Base-by-base conservation (phyloP, 1,140 invertebrate species). In the Hypsibius dujardini region DNA sequence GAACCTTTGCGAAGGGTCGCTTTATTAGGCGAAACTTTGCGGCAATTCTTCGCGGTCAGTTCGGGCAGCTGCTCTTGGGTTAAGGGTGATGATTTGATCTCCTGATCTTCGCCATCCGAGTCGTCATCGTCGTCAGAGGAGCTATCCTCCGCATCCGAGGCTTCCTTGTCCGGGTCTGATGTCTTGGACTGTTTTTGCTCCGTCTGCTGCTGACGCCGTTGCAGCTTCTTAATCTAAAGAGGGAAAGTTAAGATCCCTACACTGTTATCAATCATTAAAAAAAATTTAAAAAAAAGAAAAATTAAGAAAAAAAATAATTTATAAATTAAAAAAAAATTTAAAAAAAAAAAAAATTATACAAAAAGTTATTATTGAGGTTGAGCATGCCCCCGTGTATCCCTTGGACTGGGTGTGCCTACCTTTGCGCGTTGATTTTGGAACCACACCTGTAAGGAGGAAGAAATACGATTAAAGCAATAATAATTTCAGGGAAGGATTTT, bases 381-480 rank as follows among this genome's bases (percentile, higher is more conserved):
- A 28, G 28, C 28, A 28, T 28, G 28, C 28, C 28, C 28, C 28
- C 28, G 28, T 28, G 28, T 28, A 28, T 28, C 28, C 28, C 28
- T 28, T 28, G 28, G 28, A 28, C 28, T 28, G 28, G 28, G 28
- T 28, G 28, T 1, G 80, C 92, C 93, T 89, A 95, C 94, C 81
- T 97, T 97, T 14, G 94, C 94, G 72, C 94, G 81, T 77, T 90
- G 88, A 79, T 97, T 97, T 81, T 97, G 93, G 80, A 98, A 98
- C 95, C 95, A 98, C 0, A 98, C 95, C 62, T 67, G 45, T 56
- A 7, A 56, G n/a, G n/a, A 56, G n/a, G n/a, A 28, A 28, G 28
- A 28, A 28, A 28, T 28, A 28, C 28, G 28, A 28, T 28, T 28
- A 28, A 28, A 28, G 28, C 28, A 28, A 28, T 28, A 28, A 28